Conservation (phyloP, 2,113 vertebrate genomes). For the Spermophilus dauricus region DNA sequence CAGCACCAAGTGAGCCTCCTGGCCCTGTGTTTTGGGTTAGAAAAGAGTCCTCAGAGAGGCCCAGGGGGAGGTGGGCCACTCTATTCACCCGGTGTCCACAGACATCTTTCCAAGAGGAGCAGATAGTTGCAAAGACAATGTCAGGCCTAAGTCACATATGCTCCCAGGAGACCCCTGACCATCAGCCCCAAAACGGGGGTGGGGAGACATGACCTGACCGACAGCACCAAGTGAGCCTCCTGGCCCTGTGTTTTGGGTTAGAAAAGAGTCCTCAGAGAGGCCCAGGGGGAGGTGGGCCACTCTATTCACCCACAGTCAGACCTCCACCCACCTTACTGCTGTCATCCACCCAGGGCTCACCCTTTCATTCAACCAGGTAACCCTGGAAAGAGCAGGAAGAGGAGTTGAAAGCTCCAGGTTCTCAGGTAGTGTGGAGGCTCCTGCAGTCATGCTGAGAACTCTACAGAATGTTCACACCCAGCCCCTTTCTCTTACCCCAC, state of each 20-base stretch:
- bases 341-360: background rate
- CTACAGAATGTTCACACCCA: rapidly evolving
- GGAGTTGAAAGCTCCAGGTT: background rate
- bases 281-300: background rate
- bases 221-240: rapidly evolving
- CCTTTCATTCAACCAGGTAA: background rate
- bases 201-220: background rate
- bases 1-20: rapidly evolving
- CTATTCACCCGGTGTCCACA: no score
- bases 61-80: background rate
- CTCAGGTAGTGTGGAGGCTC: background rate
- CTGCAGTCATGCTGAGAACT: background rate
- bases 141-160: background rate
- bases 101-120: background rate
- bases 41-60: background rate
- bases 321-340: rapidly evolving
- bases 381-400: background rate
- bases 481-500: background rate
- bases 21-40: background rate
- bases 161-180: background rate
- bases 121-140: background rate
- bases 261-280: background rate
- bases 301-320: background rate
- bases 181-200: background rate
- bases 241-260: background rate